Conservation (phyloP, 2,888 invertebrate species). For the Toxonevra muliebris region DNA sequence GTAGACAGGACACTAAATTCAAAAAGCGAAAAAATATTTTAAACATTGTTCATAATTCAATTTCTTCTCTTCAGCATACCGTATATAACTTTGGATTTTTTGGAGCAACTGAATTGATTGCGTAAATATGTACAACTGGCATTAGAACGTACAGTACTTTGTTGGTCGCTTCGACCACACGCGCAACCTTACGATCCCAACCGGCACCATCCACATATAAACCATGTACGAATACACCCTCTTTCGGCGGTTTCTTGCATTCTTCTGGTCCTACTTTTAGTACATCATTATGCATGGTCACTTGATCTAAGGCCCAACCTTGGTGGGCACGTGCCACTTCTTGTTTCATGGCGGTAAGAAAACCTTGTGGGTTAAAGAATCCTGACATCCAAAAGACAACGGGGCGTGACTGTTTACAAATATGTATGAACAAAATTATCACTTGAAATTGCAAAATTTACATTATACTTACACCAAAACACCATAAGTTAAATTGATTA, state of each 20-base stretch:
- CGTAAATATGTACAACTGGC: constrained; percentile 84
- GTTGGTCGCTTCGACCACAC: constrained; percentile 79
- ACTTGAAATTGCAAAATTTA: too few relatives aligned
- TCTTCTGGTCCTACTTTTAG: constrained; percentile 76
- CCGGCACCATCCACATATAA: constrained; percentile 88
- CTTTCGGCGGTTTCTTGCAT: constrained; percentile 77
- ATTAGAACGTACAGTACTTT: constrained; percentile 83
- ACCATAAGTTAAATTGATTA: constrained; percentile 81
- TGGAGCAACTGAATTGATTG: constrained; percentile 77
- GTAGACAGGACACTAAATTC: constrained; percentile 82
- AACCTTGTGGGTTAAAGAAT: constrained; percentile 93
- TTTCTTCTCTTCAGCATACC: constrained; percentile 62
- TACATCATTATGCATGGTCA: constrained; percentile 82
- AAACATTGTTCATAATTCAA: too few relatives aligned
- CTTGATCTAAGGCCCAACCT: constrained; percentile 90
- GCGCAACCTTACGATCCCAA: constrained; percentile 80
- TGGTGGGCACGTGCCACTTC: constrained; percentile 89
- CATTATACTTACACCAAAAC: constrained; percentile 66
- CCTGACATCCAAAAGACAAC: constrained; percentile 91
- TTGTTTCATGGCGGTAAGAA: constrained; percentile 90
- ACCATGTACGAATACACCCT: constrained; percentile 86
- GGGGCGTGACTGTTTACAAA: constrained; percentile 69
- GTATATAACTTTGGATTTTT: constrained; percentile 80
- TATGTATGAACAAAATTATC: too few relatives aligned
- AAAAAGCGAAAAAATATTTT: not conserved